These are phyloP conservation scores for Neotoxoptera formosana DNA, from an alignment of 1,140 invertebrate species.

Conservation along the genomic window DNA sequence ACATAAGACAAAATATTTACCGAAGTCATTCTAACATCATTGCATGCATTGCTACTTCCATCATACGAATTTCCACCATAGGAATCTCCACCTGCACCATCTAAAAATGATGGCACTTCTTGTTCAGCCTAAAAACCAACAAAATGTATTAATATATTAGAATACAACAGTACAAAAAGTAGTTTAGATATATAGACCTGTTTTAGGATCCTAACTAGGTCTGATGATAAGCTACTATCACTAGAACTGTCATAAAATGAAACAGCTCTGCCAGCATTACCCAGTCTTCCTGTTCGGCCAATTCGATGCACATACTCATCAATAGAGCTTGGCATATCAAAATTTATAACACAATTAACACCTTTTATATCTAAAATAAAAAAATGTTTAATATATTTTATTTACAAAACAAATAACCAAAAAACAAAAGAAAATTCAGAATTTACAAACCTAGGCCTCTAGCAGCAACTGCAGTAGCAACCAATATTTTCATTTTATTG, in stretches of 20 bases:
- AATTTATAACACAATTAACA: constrained; percentile 97
- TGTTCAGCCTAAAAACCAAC: constrained; percentile 45
- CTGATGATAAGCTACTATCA: constrained; percentile 39
- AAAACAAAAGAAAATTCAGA: neutral
- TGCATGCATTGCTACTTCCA: neutral
- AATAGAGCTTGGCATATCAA: constrained; percentile 95
- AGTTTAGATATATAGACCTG: constrained; percentile 22
- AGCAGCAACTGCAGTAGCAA: constrained; percentile 98
- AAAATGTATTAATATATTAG: neutral
- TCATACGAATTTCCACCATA: neutral
- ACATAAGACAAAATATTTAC: neutral
- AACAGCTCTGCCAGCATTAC: constrained; percentile 69
- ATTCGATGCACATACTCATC: constrained; percentile 98
- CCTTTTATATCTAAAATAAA: constrained; percentile 91
- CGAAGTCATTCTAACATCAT: neutral
- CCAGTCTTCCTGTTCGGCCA: constrained; percentile 95
- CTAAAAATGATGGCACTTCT: constrained; percentile 27
- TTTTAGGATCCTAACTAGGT: constrained; percentile 57
- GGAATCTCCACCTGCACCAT: neutral
- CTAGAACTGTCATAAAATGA: constrained; percentile 58
- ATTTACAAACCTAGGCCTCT: constrained; percentile 85
- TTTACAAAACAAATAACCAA: neutral
- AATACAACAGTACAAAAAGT: neutral
- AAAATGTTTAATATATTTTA: neutral
- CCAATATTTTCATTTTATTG: constrained; percentile 89